Conservation (phyloP, 30 jellyfish, hydroid and myxozoan genomes). For the Aurelia aurita region DNA sequence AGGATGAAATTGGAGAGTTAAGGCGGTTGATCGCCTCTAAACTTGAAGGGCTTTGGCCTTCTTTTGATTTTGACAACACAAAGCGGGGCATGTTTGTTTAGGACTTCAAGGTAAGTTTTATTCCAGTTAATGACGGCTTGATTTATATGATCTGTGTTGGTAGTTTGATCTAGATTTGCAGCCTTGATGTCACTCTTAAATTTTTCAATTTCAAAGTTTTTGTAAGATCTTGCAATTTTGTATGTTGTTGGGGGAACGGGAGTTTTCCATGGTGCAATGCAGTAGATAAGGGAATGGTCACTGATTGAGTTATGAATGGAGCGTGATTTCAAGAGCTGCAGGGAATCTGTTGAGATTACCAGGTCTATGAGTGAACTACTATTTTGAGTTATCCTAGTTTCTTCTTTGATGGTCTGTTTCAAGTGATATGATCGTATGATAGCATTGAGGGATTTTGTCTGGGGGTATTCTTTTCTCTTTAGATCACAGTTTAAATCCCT, state of each 20-base stretch:
- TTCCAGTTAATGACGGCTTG: not conserved
- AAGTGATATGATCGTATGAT: not conserved
- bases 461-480: no score
- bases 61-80: not conserved
- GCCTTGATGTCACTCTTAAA: conserved; percentile 9
- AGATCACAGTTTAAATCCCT: no score
- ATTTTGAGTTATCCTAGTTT: not conserved
- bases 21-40: no score
- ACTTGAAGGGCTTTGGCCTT: not conserved
- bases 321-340: conserved; percentile 4
- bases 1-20: no score
- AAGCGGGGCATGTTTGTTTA: conserved; percentile 4
- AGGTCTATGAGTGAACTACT: conserved; percentile 17
- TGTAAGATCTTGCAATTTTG: not conserved
- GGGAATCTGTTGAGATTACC: conserved; percentile 9
- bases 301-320: conserved; percentile 8
- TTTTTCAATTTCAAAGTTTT: not conserved
- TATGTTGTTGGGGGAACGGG: conserved; percentile 1
- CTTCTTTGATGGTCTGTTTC: not conserved
- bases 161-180: not conserved
- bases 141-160: not conserved
- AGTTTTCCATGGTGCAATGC: conserved; percentile 13
- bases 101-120: conserved; percentile 1
- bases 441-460: not conserved
- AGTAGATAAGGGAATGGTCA: conserved; percentile 3